Evolutionary conservation across 2,797 vertebrate species (phyloP).

Genomic region (Betta splendens): DNA sequence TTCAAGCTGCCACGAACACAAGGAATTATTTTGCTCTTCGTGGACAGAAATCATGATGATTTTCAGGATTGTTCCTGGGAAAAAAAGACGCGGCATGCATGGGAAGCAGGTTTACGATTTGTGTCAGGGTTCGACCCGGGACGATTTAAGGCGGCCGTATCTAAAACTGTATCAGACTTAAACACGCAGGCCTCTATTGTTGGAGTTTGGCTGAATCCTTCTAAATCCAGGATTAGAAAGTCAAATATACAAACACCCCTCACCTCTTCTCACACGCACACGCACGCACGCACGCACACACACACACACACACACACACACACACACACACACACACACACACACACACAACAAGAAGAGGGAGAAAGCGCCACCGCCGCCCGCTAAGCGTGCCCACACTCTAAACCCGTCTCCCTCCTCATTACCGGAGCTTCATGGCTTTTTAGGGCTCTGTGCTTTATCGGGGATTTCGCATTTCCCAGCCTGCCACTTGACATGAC

Average conservation of each 20-base stretch:
- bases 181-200: slow-evolving; percentile 72
- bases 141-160: slow-evolving; percentile 56
- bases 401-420: slow-evolving; percentile 79
- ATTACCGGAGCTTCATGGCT: slow-evolving; percentile 81
- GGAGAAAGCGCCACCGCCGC: slow-evolving; percentile 39
- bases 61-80: slow-evolving; percentile 49
- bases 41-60: slow-evolving; percentile 28
- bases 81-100: slow-evolving; percentile 52
- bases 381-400: slow-evolving; percentile 69
- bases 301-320: slow-evolving; percentile 45
- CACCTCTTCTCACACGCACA: slow-evolving; percentile 56
- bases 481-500: slow-evolving; percentile 78
- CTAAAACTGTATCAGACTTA: slow-evolving; percentile 64
- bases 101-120: slow-evolving; percentile 62
- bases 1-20: slow-evolving; percentile 71
- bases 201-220: slow-evolving; percentile 63
- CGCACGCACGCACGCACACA: too few species aligned
- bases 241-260: slow-evolving; percentile 74
- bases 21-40: slow-evolving; percentile 61
- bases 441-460: slow-evolving; percentile 79
- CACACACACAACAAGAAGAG: slow-evolving; percentile 35
- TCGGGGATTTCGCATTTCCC: slow-evolving; percentile 81
- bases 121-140: slow-evolving; percentile 63
- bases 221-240: slow-evolving; percentile 81
- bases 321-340: slow-evolving; percentile 44